phyloP scores from a whole-genome alignment of 2,888 invertebrate genomes.

The Hirtodrosophila cameraria region DNA sequence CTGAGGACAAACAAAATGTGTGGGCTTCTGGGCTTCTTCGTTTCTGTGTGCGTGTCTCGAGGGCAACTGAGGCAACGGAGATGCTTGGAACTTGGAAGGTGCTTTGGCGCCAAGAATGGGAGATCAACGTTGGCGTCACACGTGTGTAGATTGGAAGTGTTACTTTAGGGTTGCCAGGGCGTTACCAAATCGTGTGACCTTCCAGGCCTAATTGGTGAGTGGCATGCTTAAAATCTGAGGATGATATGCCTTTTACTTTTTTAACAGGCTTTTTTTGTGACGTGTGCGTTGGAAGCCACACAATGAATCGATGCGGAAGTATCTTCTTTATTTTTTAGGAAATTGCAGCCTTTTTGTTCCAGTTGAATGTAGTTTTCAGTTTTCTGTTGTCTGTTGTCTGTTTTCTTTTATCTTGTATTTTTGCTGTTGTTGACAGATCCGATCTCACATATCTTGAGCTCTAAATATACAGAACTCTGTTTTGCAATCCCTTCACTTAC shows the following conservation, averaged over 20 bases:
- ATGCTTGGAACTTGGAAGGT: slow-evolving; percentile 31
- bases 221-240: slow-evolving; percentile 6
- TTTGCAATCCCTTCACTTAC: slow-evolving; percentile 60
- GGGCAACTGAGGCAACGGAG: slow-evolving; percentile 48
- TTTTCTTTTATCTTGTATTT: no score
- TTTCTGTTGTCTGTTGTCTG: no score
- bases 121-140: neutral
- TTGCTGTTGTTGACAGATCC: slow-evolving; percentile 2
- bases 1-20: slow-evolving; percentile 61
- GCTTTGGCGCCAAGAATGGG: slow-evolving; percentile 55
- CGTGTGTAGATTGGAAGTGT: slow-evolving; percentile 57
- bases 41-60: slow-evolving; percentile 37
- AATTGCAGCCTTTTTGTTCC: slow-evolving; percentile 12
- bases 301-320: slow-evolving; percentile 33
- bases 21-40: slow-evolving; percentile 35
- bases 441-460: slow-evolving; percentile 25
- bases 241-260: slow-evolving; percentile 50
- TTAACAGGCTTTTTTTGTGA: slow-evolving; percentile 23
- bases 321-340: neutral
- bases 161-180: slow-evolving; percentile 44
- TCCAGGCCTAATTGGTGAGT: slow-evolving; percentile 23
- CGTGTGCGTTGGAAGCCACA: neutral
- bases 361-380: neutral
- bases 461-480: slow-evolving; percentile 3
- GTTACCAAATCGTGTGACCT: slow-evolving; percentile 31